A percentile compares a stretch with the other conserved stretches of the same genome.
Evolutionary conservation across 2,888 invertebrate genomes (phyloP).

Genomic region (Lumbricus terrestris): DNA sequence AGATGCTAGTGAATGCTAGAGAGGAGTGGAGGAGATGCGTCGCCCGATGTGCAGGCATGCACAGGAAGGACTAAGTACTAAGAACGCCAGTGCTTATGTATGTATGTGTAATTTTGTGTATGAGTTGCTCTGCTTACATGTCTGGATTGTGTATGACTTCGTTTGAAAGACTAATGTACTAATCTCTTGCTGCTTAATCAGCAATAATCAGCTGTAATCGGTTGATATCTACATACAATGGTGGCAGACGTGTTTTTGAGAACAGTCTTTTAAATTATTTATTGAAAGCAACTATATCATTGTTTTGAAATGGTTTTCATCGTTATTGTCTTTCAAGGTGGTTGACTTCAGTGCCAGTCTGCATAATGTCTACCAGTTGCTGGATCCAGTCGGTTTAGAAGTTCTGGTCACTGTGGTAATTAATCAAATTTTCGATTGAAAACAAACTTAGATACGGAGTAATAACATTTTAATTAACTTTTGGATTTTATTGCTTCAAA

Average conservation of each 20-base stretch:
- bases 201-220: too few relatives aligned
- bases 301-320: background rate
- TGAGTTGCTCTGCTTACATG: too few relatives aligned
- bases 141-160: background rate
- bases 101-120: too few relatives aligned
- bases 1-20: too few relatives aligned
- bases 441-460: background rate
- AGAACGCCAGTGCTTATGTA: too few relatives aligned
- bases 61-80: too few relatives aligned
- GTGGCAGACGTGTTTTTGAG: background rate
- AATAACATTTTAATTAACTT: background rate
- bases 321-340: constrained; percentile 42
- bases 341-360: constrained; percentile 46
- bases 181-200: background rate
- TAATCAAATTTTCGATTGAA: background rate
- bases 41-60: too few relatives aligned
- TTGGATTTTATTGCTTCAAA: background rate
- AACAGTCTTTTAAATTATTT: background rate
- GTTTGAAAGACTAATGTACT: background rate
- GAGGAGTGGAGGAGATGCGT: too few relatives aligned
- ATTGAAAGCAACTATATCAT: background rate
- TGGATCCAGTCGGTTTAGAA: constrained; percentile 52
- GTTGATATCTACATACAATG: too few relatives aligned
- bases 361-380: constrained; percentile 42
- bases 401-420: constrained; percentile 49